phyloP scores from a whole-genome alignment of 1,140 invertebrate species.

The Diuraphis noxia region DNA sequence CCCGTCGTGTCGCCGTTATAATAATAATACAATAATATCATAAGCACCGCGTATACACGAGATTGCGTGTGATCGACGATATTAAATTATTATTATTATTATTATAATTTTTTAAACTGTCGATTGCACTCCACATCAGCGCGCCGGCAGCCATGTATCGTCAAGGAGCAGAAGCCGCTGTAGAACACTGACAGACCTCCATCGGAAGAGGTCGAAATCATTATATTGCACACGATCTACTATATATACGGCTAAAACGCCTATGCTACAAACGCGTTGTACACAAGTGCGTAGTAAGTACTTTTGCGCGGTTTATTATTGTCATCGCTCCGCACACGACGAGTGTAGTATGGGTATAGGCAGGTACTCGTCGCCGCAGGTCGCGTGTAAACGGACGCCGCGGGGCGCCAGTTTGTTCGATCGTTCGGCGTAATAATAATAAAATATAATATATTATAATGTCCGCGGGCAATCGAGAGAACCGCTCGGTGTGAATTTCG shows the following conservation, averaged over 20 bases:
- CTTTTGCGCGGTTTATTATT: not conserved
- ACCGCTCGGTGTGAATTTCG: conserved; percentile 8
- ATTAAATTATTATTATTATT: not conserved
- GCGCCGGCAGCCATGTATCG: not conserved
- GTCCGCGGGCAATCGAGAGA: not conserved
- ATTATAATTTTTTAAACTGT: not conserved
- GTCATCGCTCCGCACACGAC: not conserved
- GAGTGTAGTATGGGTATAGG: not conserved
- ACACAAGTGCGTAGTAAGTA: not conserved
- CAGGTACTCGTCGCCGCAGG: not conserved
- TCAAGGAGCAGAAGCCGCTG: not conserved
- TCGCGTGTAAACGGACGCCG: not conserved
- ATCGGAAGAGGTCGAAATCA: not conserved
- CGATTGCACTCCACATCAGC: not conserved
- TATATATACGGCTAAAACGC: too few species aligned
- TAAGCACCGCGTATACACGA: not conserved
- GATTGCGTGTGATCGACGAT: not conserved
- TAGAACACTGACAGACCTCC: not conserved
- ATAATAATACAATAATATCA: too few species aligned
- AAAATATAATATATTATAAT: not conserved
- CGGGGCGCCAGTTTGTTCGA: not conserved
- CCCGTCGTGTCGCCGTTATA: too few species aligned
- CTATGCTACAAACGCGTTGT: not conserved
- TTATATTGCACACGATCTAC: not conserved
- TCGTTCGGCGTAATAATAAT: not conserved